These are phyloP conservation scores for Ctenomys sociabilis DNA, from an alignment of 2,113 vertebrate species.

Conservation along the genomic window DNA sequence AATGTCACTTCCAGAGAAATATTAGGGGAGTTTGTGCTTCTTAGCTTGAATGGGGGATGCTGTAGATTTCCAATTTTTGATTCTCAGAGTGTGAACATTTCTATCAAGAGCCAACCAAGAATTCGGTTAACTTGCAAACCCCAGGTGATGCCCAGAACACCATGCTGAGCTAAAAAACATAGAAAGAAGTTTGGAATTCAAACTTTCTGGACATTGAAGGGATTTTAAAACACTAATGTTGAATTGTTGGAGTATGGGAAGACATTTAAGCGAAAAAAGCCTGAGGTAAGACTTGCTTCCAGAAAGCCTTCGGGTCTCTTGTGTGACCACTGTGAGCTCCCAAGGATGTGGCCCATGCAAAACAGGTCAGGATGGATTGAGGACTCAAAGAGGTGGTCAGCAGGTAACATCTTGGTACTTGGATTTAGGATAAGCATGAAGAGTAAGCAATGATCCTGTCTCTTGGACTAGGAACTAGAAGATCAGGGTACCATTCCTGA, in stretches of 20 bases:
- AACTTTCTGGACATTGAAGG: background rate
- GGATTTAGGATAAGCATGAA: background rate
- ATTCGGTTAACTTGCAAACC: background rate
- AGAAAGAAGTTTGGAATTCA: background rate
- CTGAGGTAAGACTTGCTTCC: background rate
- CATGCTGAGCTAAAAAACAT: background rate
- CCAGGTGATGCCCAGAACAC: background rate
- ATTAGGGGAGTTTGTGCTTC: background rate
- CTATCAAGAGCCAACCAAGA: background rate
- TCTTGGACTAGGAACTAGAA: background rate
- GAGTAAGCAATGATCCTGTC: background rate
- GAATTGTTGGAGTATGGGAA: background rate
- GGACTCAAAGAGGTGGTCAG: background rate
- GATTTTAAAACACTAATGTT: background rate
- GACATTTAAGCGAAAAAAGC: background rate
- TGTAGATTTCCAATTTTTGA: background rate
- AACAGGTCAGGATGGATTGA: background rate
- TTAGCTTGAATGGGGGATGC: background rate
- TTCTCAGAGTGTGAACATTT: background rate
- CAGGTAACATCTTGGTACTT: background rate
- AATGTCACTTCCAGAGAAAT: background rate
- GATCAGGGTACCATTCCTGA: background rate
- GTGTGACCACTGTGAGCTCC: background rate
- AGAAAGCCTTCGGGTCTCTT: background rate
- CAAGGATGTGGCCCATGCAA: background rate